Conservation (phyloP, 1,140 invertebrate species). For the Dufourea novaeangliae region DNA sequence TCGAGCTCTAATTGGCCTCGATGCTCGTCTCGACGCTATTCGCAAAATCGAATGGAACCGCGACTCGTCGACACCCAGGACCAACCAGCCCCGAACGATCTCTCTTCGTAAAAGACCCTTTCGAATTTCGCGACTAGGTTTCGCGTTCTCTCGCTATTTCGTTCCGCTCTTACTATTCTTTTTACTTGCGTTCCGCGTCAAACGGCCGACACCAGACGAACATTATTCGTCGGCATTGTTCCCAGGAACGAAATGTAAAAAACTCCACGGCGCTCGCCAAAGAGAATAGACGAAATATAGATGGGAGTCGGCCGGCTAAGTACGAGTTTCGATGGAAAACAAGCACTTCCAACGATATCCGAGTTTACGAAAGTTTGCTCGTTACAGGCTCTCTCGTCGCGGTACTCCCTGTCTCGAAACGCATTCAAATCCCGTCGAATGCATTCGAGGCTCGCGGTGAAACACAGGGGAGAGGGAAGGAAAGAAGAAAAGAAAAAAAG, state of each 20-base stretch:
- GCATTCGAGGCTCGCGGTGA: not conserved
- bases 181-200: accelerated
- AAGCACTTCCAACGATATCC: not conserved
- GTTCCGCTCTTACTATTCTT: not conserved
- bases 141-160: not conserved
- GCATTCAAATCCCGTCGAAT: conserved; percentile 16
- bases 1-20: not conserved
- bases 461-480: too few relatives aligned
- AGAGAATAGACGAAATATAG: not conserved
- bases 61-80: not conserved
- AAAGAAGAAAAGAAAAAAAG: not conserved
- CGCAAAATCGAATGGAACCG: not conserved
- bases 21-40: not conserved
- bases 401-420: not conserved
- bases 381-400: conserved; percentile 4
- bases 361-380: conserved; percentile 24
- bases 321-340: conserved; percentile 12
- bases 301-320: not conserved
- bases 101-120: not conserved
- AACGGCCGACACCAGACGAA: not conserved
- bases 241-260: conserved; percentile 12
- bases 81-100: too few relatives aligned
- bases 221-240: not conserved
- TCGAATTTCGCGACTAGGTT: not conserved
- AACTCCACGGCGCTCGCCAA: too few relatives aligned